A percentile compares a stretch with the other conserved stretches of the same genome.
phyloP scores from a whole-genome alignment of 2,888 invertebrate genomes.

The Serrognathus titanus region DNA sequence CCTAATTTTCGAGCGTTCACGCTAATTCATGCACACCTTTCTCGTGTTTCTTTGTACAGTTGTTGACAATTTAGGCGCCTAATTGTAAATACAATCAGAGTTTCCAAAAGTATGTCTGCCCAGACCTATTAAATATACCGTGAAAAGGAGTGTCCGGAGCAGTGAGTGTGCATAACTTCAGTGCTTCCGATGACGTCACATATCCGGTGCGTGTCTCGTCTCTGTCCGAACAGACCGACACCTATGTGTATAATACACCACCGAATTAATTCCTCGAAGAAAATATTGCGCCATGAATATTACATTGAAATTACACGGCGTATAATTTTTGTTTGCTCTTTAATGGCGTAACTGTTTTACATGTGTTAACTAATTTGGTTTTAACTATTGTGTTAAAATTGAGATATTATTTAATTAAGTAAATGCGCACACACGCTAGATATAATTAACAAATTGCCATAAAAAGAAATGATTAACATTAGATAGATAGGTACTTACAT shows the following conservation, averaged over 20 bases:
- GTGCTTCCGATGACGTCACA: constrained; percentile 35
- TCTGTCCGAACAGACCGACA: constrained; percentile 9
- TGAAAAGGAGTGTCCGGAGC: constrained; percentile 33
- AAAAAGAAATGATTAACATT: too few relatives aligned
- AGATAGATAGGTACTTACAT: too few relatives aligned
- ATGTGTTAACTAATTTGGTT: too few relatives aligned
- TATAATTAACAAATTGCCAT: too few relatives aligned
- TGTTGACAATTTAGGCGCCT: too few relatives aligned
- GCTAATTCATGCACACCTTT: too few relatives aligned
- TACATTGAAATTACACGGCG: constrained; percentile 8
- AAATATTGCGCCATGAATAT: constrained; percentile 6
- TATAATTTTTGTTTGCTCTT: constrained; percentile 11
- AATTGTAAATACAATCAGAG: constrained; percentile 3
- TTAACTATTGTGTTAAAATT: too few relatives aligned
- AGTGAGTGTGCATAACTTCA: constrained; percentile 33
- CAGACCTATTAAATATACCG: constrained; percentile 31
- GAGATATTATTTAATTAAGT: too few relatives aligned
- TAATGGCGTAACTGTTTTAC: neutral
- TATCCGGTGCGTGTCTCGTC: constrained; percentile 28
- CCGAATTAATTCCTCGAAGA: constrained; percentile 10
- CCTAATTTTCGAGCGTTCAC: too few relatives aligned
- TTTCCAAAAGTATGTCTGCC: constrained; percentile 16
- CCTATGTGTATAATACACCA: neutral
- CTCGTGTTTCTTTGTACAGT: too few relatives aligned
- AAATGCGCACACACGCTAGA: too few relatives aligned